Evolutionary conservation across 2,888 invertebrate genomes (phyloP), one percentile per base, ranked within the genome.

Genomic region (Pycnomerus fuliginosus): DNA sequence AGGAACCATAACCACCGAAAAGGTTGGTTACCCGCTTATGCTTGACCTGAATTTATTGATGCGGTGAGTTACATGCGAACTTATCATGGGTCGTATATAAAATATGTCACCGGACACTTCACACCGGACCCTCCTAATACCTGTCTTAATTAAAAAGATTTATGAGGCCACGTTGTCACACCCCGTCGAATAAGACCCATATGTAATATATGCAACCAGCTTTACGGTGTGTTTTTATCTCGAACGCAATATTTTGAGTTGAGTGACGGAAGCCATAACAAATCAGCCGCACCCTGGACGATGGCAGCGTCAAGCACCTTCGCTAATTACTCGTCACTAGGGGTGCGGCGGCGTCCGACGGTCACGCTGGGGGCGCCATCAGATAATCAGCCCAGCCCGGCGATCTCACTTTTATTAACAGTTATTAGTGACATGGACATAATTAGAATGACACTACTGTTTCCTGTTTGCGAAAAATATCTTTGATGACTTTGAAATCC

Each of bases 191-290:
- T 62, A 61, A 61, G 60, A 35, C 49, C 52, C 55, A 54, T 55
- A 53, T 47, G 29, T 62, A 62, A 62, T 61, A 51, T 57, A 61
- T 58, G 56, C 62, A 59, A 51, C 50, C 44, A 55, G 55, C 51
- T 64, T 63, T 63, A 64, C 62, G 62, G 61, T 59, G 62, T 65
- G 61, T 62, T 62, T 62, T 63, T 64, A 64, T 64, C 64, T 62
- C 42, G 47, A 53, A 58, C 59, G 61, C 60, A 63, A 62, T 62
- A 62, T 62, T 62, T 61, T 53, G 20, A 58, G 61, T 46, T 46
- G 45, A 56, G 45, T 54, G 57, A 58, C 55, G 57, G 58, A 55
- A 51, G 48, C 54, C 54, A 58, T 50, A 52, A 48, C 48, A 53
- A 57, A 60, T 55, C 55, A 52, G 36, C 55, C 56, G 31, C 60